Evolutionary conservation across 2,888 invertebrate genomes (phyloP).

Genomic region (Scaptodrosophila latifasciaeformis): DNA sequence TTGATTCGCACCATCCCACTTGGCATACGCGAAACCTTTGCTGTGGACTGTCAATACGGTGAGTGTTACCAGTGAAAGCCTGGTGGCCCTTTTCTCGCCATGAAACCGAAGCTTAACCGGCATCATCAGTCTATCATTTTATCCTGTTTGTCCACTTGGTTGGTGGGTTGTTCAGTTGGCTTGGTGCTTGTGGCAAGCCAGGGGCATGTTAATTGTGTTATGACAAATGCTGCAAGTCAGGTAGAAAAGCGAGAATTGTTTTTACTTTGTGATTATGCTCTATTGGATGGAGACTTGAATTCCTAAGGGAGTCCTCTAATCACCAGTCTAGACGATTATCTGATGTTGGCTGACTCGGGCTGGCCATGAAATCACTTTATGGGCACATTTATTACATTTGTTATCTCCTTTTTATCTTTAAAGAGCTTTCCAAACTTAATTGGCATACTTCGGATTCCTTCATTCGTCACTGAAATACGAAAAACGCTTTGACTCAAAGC

Average conservation of each 20-base stretch:
- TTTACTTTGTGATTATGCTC: no score
- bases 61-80: no score
- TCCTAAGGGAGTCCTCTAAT: slow-evolving; percentile 4
- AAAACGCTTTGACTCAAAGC: slow-evolving; percentile 20
- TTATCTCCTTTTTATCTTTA: slow-evolving; percentile 11
- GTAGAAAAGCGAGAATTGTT: no score
- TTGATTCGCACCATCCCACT: not conserved
- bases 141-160: no score
- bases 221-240: slow-evolving; percentile 48
- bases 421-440: slow-evolving; percentile 4
- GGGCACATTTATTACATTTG: slow-evolving; percentile 20
- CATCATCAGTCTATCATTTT: no score
- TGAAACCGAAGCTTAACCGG: no score
- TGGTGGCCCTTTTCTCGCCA: no score
- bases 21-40: no score
- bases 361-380: not conserved
- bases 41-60: slow-evolving; percentile 49
- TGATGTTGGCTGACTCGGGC: no score
- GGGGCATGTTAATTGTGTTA: slow-evolving; percentile 59
- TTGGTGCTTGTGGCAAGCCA: no score
- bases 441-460: slow-evolving; percentile 4
- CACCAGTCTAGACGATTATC: slow-evolving; percentile 23
- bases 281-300: no score
- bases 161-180: no score
- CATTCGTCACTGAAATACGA: slow-evolving; percentile 27